phyloP scores from a whole-genome alignment of 1,140 invertebrate species.

The Asobara japonica region DNA sequence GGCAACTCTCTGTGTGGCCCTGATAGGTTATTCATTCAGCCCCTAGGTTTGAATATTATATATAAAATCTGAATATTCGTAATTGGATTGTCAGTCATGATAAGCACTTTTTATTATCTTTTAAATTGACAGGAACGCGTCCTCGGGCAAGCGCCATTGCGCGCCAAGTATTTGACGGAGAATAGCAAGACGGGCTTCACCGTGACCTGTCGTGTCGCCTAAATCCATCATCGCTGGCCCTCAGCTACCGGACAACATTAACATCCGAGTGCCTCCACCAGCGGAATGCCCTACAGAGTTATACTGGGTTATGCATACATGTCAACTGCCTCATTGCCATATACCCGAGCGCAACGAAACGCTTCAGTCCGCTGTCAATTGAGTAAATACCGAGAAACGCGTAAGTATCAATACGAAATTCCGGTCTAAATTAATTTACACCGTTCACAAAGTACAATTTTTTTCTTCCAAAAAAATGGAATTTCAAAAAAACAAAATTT shows the following conservation, averaged over 20 bases:
- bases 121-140: background rate
- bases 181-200: slow-evolving; percentile 27
- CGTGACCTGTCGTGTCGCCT: slow-evolving; percentile 33
- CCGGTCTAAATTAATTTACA: no score
- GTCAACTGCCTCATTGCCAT: slow-evolving; percentile 3
- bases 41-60: no score
- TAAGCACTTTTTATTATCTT: no score
- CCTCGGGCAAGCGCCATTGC: slow-evolving; percentile 18
- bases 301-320: slow-evolving; percentile 1
- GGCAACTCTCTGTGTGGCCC: no score
- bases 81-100: no score
- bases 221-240: slow-evolving; percentile 33
- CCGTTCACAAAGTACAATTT: no score
- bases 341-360: background rate
- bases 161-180: slow-evolving; percentile 31
- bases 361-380: background rate
- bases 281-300: background rate
- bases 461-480: no score
- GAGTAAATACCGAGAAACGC: background rate
- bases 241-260: background rate
- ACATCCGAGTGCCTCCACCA: slow-evolving; percentile 2
- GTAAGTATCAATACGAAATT: no score
- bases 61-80: no score
- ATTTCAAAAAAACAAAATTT: no score
- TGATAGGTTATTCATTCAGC: no score